These are phyloP conservation scores for Drosophila arawakana DNA, from an alignment of 1,140 invertebrate genomes.

Conservation along the genomic window DNA sequence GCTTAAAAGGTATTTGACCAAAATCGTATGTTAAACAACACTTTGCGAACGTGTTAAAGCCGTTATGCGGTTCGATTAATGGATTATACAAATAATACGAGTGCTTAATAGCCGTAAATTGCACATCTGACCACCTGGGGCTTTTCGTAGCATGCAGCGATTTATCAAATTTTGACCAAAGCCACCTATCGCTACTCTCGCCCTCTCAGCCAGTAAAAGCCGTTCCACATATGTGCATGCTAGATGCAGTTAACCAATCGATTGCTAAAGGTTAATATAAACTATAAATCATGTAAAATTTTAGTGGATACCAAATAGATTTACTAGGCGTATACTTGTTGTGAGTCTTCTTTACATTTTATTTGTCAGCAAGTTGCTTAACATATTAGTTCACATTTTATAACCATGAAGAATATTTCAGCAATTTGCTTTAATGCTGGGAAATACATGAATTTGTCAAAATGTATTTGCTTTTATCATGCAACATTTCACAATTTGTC, in stretches of 20 bases:
- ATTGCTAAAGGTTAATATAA: slow-evolving; percentile 57
- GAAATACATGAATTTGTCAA: slow-evolving; percentile 16
- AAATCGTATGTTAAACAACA: slow-evolving; percentile 43
- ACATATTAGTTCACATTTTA: neutral
- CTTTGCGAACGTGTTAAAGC: slow-evolving; percentile 28
- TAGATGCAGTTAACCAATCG: slow-evolving; percentile 34
- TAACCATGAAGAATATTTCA: neutral
- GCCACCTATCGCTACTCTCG: slow-evolving; percentile 15
- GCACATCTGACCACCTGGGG: slow-evolving; percentile 53
- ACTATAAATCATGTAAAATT: neutral
- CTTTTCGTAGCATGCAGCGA: slow-evolving; percentile 13
- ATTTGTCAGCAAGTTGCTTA: neutral
- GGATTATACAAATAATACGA: slow-evolving; percentile 52
- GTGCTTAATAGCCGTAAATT: slow-evolving; percentile 39
- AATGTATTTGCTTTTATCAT: slow-evolving; percentile 15
- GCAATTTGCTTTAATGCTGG: neutral
- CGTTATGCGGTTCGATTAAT: slow-evolving; percentile 59
- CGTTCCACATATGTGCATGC: slow-evolving; percentile 9
- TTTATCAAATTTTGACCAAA: slow-evolving; percentile 60
- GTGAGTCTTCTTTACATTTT: too few species aligned
- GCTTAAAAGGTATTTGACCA: slow-evolving; percentile 61
- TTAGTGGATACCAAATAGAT: too few species aligned
- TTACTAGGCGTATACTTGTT: too few species aligned
- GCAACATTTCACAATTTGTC: slow-evolving; percentile 24
- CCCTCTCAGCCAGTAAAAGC: slow-evolving; percentile 34